phyloP scores from a whole-genome alignment of 2,113 vertebrate species.

The Peucedramus taeniatus region DNA sequence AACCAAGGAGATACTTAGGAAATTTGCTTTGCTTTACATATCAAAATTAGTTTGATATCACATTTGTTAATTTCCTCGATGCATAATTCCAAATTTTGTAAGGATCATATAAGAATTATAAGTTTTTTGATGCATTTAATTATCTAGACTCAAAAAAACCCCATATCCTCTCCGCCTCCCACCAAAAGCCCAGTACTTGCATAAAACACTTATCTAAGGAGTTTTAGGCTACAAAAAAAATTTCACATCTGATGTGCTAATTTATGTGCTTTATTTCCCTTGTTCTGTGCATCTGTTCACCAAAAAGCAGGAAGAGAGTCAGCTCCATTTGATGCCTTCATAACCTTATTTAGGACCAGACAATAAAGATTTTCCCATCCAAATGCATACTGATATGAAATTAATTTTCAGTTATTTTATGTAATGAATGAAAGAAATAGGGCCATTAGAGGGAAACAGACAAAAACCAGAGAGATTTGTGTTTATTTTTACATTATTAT shows the following conservation, averaged over 20 bases:
- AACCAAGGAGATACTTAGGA: background rate
- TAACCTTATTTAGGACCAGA: background rate
- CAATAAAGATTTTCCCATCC: background rate
- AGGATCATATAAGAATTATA: background rate
- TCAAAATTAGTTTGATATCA: background rate
- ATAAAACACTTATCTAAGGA: background rate
- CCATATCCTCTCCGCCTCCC: accelerated
- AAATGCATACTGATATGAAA: background rate
- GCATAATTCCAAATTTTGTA: background rate
- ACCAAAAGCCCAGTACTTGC: accelerated
- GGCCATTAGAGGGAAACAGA: background rate
- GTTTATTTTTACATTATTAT: background rate
- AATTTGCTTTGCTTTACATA: background rate
- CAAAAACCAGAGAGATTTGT: background rate
- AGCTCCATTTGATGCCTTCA: background rate
- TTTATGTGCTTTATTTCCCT: background rate
- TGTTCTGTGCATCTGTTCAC: background rate
- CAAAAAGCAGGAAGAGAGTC: background rate
- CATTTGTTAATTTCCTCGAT: background rate
- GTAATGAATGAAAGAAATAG: background rate
- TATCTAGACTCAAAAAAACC: background rate
- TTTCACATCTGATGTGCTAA: background rate
- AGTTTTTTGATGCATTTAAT: background rate
- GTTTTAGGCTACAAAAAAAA: background rate
- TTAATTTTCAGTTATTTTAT: background rate